These are phyloP conservation scores for Hesperia comma DNA, from an alignment of 2,888 invertebrate species.

Conservation along the genomic window DNA sequence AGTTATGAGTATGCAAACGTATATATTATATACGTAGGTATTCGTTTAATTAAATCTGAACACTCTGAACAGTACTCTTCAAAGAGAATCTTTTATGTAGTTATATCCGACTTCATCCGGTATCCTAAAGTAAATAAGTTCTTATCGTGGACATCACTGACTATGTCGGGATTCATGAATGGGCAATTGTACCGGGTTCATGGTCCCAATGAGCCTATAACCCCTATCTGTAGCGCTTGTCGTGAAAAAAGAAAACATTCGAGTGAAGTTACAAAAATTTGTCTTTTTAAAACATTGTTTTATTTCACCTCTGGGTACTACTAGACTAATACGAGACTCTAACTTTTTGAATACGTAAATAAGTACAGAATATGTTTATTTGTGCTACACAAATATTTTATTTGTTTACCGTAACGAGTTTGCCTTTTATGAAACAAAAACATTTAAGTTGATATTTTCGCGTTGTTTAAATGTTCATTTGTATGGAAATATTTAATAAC, in stretches of 20 bases:
- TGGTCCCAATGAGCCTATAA: conserved; percentile 60
- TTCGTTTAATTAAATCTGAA: too few relatives aligned
- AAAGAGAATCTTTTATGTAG: not conserved
- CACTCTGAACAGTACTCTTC: too few relatives aligned
- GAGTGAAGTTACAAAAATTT: not conserved
- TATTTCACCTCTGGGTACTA: conserved; percentile 4
- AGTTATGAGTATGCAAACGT: too few relatives aligned
- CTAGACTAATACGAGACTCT: not conserved
- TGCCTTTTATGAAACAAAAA: too few relatives aligned
- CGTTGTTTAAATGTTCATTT: too few relatives aligned
- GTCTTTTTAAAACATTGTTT: conserved; percentile 9
- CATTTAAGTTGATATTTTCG: too few relatives aligned
- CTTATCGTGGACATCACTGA: conserved; percentile 46
- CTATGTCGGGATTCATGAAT: conserved; percentile 54
- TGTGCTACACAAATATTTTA: too few relatives aligned
- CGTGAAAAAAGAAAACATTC: conserved; percentile 6
- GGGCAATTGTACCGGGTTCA: conserved; percentile 61
- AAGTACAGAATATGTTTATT: too few relatives aligned
- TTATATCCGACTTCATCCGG: not conserved
- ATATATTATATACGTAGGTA: too few relatives aligned
- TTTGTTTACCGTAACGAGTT: too few relatives aligned
- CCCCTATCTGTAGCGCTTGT: conserved; percentile 3
- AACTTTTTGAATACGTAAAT: not conserved
- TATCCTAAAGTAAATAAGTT: conserved; percentile 13
- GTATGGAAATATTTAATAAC: too few relatives aligned